A percentile compares a stretch with the other conserved stretches of the same genome.
Evolutionary conservation across 2,888 invertebrate genomes (phyloP).

Genomic region (Eupithecia tripunctaria): DNA sequence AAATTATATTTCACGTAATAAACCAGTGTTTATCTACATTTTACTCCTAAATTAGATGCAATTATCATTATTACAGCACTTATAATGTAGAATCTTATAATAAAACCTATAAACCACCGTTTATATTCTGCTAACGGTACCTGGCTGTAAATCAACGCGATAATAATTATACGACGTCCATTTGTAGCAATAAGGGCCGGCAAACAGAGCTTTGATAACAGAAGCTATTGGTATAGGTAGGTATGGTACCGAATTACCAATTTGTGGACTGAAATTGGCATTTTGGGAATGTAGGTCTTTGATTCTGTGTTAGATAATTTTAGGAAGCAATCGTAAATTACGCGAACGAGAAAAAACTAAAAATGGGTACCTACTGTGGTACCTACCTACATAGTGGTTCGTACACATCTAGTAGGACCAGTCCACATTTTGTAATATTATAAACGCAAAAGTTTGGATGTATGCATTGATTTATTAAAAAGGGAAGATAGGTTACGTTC

Average conservation of each 20-base stretch:
- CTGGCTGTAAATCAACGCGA: conserved; percentile 73
- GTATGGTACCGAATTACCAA: not conserved
- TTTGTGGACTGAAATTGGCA: not conserved
- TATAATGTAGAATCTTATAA: conserved; percentile 29
- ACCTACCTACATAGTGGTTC: not conserved
- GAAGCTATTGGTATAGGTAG: conserved; percentile 37
- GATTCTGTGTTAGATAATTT: not conserved
- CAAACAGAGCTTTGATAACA: conserved; percentile 65
- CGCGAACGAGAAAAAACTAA: not conserved
- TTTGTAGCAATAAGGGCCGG: conserved; percentile 71
- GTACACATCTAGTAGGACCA: too few relatives aligned
- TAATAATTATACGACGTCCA: conserved; percentile 78
- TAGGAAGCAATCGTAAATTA: not conserved
- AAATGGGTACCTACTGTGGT: too few relatives aligned
- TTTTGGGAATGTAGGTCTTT: not conserved
- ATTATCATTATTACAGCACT: conserved; percentile 48
- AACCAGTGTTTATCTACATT: conserved; percentile 32
- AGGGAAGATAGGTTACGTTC: too few relatives aligned
- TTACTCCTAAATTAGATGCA: conserved; percentile 32
- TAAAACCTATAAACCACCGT: conserved; percentile 58
- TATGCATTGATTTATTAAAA: too few relatives aligned
- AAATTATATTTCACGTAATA: conserved; percentile 35
- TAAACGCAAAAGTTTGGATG: too few relatives aligned
- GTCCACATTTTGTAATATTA: too few relatives aligned
- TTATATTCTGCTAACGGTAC: conserved; percentile 79